Base-by-base conservation (phyloP, 2,888 invertebrate genomes). In the Osmoderma eremita region DNA sequence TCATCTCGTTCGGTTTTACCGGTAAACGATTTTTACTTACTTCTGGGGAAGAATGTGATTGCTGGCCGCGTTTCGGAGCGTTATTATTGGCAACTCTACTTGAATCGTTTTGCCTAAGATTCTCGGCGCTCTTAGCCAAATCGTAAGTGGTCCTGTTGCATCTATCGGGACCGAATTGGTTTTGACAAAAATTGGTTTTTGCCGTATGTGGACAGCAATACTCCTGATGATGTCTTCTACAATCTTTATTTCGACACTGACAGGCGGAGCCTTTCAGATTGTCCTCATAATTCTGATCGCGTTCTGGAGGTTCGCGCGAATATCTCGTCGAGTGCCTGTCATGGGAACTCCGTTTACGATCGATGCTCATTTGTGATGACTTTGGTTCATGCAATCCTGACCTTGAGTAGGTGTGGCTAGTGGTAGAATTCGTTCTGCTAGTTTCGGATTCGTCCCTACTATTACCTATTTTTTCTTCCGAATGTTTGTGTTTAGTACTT, bases 291-390 rank as follows among this genome's bases (percentile, higher is more conserved):
- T 66, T 69, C 22, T 71, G 68, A 53, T 73, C 73, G 53, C 69
- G 67, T 50, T 73, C 73, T 17, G 73, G 71, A 17, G 71, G 69
- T 62, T 73, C 73, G 17, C 73, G 69, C 15, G 72, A 73, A 66
- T 71, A 73, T 20, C 70, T 67, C 15, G 65, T 53, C 22, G 51
- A 38, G 36, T 65, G 56, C 45, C 53, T 64, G 36, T 68, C 67
- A 51, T 30, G n/a, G 13, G 61, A 61, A 45, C 49, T 65, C 18
- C 64, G 58, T 22, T 64, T 68, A 53, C 50, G 50, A 10, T 67
- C 67, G 67, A 63, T 45, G 68, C 56, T 68, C 68, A 68, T 68
- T 68, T 49, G 68, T 20, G 30, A 24, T n/a, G 50, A n/a, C 22
- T 49, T 65, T 48, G 48, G 24, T 49, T 48, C 58, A 65, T 58